These are phyloP conservation scores for Rhyacichthys aspro DNA, from an alignment of 2,797 vertebrate species.

Conservation along the genomic window DNA sequence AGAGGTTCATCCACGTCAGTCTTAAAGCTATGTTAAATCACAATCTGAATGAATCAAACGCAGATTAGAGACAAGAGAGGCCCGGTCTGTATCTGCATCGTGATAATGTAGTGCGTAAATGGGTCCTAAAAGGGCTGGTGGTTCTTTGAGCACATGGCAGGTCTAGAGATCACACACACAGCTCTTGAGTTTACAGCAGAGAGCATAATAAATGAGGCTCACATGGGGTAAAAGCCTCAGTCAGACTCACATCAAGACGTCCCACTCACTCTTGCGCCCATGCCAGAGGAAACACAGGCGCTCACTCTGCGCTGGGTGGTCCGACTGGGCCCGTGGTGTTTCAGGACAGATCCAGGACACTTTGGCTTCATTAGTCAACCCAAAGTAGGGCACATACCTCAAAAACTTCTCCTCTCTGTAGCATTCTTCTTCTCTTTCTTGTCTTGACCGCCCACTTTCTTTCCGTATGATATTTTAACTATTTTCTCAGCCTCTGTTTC, in stretches of 20 bases:
- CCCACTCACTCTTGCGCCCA: constrained; percentile 33
- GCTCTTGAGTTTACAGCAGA: constrained; percentile 44
- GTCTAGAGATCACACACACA: constrained; percentile 33
- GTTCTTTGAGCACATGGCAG: constrained; percentile 42
- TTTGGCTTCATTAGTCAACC: constrained; percentile 79
- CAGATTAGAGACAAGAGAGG: too few species aligned
- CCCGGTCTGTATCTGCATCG: background rate
- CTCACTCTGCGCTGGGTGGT: constrained; percentile 51
- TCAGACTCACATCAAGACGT: constrained; percentile 37
- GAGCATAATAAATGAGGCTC: constrained; percentile 63
- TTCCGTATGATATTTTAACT: constrained; percentile 33
- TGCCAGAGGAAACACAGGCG: constrained; percentile 33
- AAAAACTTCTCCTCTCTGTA: constrained; percentile 42
- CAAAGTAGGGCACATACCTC: constrained; percentile 81
- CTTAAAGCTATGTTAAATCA: background rate
- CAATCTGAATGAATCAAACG: background rate
- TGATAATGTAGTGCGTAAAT: background rate
- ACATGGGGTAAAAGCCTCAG: constrained; percentile 24
- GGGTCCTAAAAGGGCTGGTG: constrained; percentile 27
- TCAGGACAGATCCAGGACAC: constrained; percentile 82
- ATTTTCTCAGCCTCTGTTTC: constrained; percentile 41
- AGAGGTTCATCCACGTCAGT: too few species aligned
- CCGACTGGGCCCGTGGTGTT: constrained; percentile 65
- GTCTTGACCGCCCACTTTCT: constrained; percentile 40
- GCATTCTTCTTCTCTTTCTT: constrained; percentile 26